Conservation (phyloP, 2,888 invertebrate species). For the Nymphalis urticae region DNA sequence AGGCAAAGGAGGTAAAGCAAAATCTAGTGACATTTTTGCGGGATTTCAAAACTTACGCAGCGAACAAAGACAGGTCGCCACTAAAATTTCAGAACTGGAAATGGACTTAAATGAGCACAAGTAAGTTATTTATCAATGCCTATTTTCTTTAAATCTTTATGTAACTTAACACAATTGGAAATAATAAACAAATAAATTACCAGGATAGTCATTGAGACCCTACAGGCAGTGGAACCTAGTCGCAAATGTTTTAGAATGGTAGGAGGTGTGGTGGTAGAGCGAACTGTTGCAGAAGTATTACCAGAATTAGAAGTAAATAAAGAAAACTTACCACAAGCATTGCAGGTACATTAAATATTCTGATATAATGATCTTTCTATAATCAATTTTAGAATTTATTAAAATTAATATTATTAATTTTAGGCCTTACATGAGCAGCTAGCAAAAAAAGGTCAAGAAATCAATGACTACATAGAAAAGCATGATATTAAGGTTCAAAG, state of each 20-base stretch:
- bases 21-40: constrained; percentile 88
- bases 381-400: too few relatives aligned
- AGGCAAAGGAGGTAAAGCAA: constrained; percentile 68
- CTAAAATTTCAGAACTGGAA: constrained; percentile 95
- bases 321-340: constrained; percentile 84
- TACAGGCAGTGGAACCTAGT: constrained; percentile 90
- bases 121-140: constrained; percentile 78
- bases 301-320: constrained; percentile 91
- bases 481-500: constrained; percentile 91
- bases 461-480: constrained; percentile 95
- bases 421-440: constrained; percentile 90
- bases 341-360: constrained; percentile 22
- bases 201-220: constrained; percentile 96
- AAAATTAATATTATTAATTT: neutral
- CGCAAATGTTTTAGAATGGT: constrained; percentile 96
- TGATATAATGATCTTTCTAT: neutral
- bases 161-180: too few relatives aligned
- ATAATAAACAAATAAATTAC: constrained; percentile 4
- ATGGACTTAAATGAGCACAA: constrained; percentile 98
- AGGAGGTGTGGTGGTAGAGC: constrained; percentile 95
- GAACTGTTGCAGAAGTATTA: constrained; percentile 94
- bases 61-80: constrained; percentile 92
- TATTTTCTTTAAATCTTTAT: too few relatives aligned
- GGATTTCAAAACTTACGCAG: constrained; percentile 93
- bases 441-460: constrained; percentile 91